These are phyloP conservation scores for Propithecus coquereli DNA, from an alignment of 2,113 vertebrate species.

Conservation along the genomic window DNA sequence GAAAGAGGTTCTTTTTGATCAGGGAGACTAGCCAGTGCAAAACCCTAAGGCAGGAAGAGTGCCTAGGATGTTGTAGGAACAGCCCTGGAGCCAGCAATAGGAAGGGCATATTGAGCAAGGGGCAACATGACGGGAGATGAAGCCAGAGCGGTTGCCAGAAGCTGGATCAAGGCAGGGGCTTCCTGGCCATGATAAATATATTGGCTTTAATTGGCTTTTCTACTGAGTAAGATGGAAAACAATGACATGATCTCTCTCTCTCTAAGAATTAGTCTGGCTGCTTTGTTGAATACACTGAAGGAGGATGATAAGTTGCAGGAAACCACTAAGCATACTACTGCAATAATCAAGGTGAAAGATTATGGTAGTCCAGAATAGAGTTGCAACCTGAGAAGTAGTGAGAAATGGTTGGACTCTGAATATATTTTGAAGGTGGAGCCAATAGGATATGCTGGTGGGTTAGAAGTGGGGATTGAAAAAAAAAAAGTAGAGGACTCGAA, in stretches of 20 bases:
- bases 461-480: neutral
- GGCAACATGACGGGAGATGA: rapidly evolving
- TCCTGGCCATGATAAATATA: neutral
- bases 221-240: neutral
- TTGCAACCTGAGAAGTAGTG: neutral
- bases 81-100: neutral
- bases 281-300: neutral
- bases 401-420: neutral
- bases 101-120: neutral
- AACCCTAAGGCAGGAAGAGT: neutral
- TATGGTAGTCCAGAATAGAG: neutral
- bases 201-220: too few species aligned
- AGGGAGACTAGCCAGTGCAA: neutral
- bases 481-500: neutral
- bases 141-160: neutral
- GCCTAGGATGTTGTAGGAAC: too few species aligned
- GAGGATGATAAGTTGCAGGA: neutral
- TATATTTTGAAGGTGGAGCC: neutral
- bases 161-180: neutral
- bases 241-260: neutral
- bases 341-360: neutral
- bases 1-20: neutral
- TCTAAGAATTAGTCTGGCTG: neutral
- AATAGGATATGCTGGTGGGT: neutral
- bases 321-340: neutral